Conservation (phyloP, 2,888 invertebrate species). For the Eupithecia pulchellata region DNA sequence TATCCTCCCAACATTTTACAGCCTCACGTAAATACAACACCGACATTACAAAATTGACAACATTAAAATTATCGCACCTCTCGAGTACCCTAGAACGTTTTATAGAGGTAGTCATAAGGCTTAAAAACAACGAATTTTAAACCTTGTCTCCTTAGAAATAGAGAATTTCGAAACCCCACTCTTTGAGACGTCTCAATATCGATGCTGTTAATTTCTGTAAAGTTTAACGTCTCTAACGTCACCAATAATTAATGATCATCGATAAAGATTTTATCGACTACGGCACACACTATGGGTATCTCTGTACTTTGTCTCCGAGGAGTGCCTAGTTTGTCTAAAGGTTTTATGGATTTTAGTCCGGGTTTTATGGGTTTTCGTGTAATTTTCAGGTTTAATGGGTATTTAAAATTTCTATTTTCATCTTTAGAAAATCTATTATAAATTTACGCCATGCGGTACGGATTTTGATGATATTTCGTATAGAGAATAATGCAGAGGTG, state of each 20-base stretch:
- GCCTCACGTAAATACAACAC: slow-evolving; percentile 22
- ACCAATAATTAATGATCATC: slow-evolving; percentile 28
- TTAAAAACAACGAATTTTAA: background rate
- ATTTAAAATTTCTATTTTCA: background rate
- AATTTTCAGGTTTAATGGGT: background rate
- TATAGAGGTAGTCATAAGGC: slow-evolving; percentile 1
- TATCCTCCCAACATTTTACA: slow-evolving; percentile 22
- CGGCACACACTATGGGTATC: slow-evolving; percentile 24
- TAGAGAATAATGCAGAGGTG: too few relatives aligned
- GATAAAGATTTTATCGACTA: slow-evolving; percentile 36
- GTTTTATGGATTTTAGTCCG: slow-evolving; percentile 14
- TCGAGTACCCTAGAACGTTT: slow-evolving; percentile 24
- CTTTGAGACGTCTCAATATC: background rate
- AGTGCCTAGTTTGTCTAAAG: slow-evolving; percentile 12
- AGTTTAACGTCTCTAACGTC: slow-evolving; percentile 25
- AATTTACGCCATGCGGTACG: too few relatives aligned
- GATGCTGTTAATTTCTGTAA: slow-evolving; percentile 1
- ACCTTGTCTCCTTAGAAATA: background rate
- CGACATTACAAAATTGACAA: slow-evolving; percentile 32
- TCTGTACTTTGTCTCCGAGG: slow-evolving; percentile 19
- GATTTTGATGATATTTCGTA: too few relatives aligned
- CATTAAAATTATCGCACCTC: slow-evolving; percentile 35
- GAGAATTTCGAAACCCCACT: background rate
- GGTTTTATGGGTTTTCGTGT: slow-evolving; percentile 7
- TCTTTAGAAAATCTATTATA: too few relatives aligned